Conservation (phyloP, 1,140 invertebrate genomes). For the silkworm (Bombyx mori) region DNA sequence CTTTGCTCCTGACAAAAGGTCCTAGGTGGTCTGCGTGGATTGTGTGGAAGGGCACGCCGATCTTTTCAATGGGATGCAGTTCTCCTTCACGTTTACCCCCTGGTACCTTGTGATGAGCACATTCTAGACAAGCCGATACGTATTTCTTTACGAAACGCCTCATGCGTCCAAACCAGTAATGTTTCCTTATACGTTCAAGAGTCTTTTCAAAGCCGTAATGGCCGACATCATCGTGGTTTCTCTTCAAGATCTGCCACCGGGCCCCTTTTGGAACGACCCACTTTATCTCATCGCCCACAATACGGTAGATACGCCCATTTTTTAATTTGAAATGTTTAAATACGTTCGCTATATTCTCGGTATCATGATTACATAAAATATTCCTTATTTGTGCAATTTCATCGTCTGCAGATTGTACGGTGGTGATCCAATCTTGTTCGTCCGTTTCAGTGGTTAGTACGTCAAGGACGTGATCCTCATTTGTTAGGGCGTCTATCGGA, state of each 20-base stretch:
- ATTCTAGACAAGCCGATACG: constrained; percentile 16
- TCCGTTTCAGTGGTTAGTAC: constrained; percentile 7
- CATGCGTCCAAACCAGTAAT: constrained; percentile 18
- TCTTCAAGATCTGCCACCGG: no score
- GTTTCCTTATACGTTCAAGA: constrained; percentile 5
- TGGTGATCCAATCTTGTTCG: constrained; percentile 11
- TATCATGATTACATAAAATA: no score
- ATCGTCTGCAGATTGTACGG: constrained; percentile 11
- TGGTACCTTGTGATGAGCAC: constrained; percentile 18
- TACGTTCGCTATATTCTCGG: constrained; percentile 2
- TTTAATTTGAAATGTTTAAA: constrained; percentile 16
- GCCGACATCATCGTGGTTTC: constrained; percentile 16
- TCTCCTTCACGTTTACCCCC: constrained; percentile 10
- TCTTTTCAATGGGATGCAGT: constrained; percentile 14
- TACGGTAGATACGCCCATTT: no score
- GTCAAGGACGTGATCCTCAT: constrained; percentile 6
- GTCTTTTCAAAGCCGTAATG: constrained; percentile 22
- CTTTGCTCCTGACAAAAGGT: constrained; percentile 13
- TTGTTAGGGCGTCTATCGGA: background rate
- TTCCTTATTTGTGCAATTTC: constrained; percentile 8
- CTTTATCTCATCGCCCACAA: no score
- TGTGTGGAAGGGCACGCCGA: constrained; percentile 10
- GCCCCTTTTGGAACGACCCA: no score
- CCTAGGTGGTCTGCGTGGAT: constrained; percentile 14
- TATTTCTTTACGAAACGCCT: constrained; percentile 19